A percentile compares a stretch with the other conserved stretches of the same genome.
Conservation (phyloP, 2,797 vertebrate species). For the Myotis planiceps region DNA sequence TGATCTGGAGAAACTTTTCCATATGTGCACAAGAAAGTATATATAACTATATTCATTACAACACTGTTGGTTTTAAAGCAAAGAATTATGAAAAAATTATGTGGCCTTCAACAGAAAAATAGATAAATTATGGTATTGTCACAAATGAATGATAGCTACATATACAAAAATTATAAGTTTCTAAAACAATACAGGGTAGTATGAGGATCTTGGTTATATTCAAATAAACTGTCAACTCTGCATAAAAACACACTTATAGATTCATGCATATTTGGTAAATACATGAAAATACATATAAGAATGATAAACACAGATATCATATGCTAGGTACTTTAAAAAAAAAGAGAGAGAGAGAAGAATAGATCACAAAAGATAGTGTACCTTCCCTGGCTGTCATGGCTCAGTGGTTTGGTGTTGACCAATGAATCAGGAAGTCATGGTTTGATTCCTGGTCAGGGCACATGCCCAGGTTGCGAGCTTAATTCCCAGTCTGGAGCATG, state of each 20-base stretch:
- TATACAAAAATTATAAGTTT: not conserved
- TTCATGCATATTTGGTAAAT: not conserved
- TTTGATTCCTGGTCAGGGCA: too few species aligned
- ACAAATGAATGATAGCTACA: not conserved
- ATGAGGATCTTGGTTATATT: not conserved
- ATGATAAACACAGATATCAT: not conserved
- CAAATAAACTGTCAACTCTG: not conserved
- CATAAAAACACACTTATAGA: not conserved
- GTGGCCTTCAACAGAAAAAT: not conserved
- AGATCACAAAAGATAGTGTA: not conserved
- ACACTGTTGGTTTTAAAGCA: not conserved
- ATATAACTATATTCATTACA: not conserved
- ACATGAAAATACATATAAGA: not conserved
- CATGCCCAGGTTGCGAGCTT: too few species aligned
- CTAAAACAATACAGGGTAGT: not conserved
- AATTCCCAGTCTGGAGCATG: too few species aligned
- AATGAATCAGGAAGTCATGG: too few species aligned
- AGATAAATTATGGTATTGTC: not conserved
- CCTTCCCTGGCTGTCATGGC: not conserved
- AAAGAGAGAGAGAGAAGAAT: not conserved
- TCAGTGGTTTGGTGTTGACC: too few species aligned
- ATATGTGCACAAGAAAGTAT: not conserved
- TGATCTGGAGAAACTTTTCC: not conserved
- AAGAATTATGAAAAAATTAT: not conserved
- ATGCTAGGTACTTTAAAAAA: not conserved